Conservation (phyloP, 2,113 vertebrate species). For the Halcyon senegalensis region DNA sequence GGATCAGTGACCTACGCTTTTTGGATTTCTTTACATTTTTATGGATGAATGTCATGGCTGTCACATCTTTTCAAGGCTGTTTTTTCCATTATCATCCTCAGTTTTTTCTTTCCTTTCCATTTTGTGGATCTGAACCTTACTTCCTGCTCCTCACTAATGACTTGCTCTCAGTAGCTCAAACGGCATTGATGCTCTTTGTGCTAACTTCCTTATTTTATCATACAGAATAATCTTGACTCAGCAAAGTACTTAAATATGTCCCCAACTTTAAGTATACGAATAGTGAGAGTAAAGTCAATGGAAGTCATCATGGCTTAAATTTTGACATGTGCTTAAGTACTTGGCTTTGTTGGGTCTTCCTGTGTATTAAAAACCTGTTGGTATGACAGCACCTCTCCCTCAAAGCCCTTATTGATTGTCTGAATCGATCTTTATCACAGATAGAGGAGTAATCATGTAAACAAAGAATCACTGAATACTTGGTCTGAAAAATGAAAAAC, state of each 20-base stretch:
- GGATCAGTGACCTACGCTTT: slow-evolving; percentile 17
- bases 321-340: neutral
- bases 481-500: neutral
- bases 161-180: neutral
- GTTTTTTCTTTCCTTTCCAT: neutral
- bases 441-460: neutral
- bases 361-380: slow-evolving; percentile 5
- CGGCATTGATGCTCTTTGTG: neutral
- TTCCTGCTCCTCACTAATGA: neutral
- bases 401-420: neutral
- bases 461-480: neutral
- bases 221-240: neutral
- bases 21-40: slow-evolving; percentile 48
- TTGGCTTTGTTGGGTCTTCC: neutral
- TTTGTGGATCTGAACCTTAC: neutral
- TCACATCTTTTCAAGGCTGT: neutral
- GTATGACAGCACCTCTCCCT: neutral
- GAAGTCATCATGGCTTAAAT: neutral
- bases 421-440: neutral
- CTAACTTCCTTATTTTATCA: neutral
- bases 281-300: neutral
- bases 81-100: neutral
- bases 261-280: neutral
- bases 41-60: slow-evolving; percentile 46
- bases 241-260: neutral